Conservation (phyloP, 2,888 invertebrate species). For the Brachyopa scutellaris region DNA sequence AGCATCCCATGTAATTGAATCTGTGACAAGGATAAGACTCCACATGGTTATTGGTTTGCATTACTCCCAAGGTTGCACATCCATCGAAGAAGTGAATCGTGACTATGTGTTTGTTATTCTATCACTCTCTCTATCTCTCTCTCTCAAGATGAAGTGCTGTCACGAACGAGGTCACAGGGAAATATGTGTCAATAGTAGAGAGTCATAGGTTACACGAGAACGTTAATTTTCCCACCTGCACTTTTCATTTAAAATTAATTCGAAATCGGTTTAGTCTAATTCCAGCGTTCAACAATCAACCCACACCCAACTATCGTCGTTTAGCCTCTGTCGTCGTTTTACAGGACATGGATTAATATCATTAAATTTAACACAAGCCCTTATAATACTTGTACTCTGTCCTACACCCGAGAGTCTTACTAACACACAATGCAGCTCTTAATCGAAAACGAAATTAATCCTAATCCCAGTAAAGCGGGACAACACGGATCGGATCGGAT, state of each 20-base stretch:
- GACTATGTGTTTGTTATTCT: too few relatives aligned
- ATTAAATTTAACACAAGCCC: conserved; percentile 70
- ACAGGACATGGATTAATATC: conserved; percentile 66
- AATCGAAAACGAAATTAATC: conserved; percentile 67
- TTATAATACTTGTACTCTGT: conserved; percentile 32
- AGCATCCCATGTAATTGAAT: conserved; percentile 66
- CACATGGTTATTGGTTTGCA: conserved; percentile 44
- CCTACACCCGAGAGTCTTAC: conserved; percentile 13
- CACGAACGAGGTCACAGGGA: conserved; percentile 44
- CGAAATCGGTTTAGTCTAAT: conserved; percentile 66
- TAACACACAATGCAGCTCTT: conserved; percentile 38
- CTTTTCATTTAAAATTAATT: conserved; percentile 44
- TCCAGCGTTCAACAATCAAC: conserved; percentile 61
- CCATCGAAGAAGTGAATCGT: conserved; percentile 43
- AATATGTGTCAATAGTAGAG: conserved; percentile 28
- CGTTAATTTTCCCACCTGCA: conserved; percentile 48
- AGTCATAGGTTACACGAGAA: not conserved
- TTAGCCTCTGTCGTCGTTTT: conserved; percentile 7
- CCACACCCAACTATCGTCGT: conserved; percentile 13
- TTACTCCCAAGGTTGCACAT: conserved; percentile 27
- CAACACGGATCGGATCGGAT: conserved; percentile 31
- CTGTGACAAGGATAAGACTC: conserved; percentile 58
- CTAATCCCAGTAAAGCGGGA: conserved; percentile 63
- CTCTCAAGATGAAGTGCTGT: not conserved
- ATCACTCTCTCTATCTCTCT: conserved; percentile 4